Evolutionary conservation across 2,888 invertebrate genomes (phyloP).

Genomic region (Andrena camellia): DNA sequence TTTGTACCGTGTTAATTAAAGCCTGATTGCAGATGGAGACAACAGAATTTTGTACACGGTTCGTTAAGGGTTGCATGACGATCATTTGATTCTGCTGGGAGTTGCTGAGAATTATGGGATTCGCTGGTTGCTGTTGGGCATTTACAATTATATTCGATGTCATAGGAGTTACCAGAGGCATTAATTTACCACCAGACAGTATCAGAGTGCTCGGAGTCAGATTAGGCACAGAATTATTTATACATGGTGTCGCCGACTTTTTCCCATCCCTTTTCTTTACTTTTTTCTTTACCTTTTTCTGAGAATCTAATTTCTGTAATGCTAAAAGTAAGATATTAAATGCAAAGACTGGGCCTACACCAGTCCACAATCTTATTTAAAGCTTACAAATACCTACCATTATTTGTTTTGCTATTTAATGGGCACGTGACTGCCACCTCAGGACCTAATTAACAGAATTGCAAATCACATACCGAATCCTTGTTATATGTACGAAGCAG

Average conservation of each 20-base stretch:
- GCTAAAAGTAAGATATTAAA: conserved; percentile 52
- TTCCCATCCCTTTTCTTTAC: conserved; percentile 66
- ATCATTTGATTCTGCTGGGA: conserved; percentile 83
- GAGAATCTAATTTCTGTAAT: conserved; percentile 67
- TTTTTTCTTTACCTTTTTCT: conserved; percentile 78
- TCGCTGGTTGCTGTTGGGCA: conserved; percentile 76
- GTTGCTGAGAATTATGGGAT: conserved; percentile 81
- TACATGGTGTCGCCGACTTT: conserved; percentile 52
- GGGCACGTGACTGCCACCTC: conserved; percentile 12
- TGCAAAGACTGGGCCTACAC: not conserved
- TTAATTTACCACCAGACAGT: conserved; percentile 81
- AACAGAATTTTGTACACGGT: conserved; percentile 78
- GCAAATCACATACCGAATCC: not conserved
- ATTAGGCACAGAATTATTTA: conserved; percentile 71
- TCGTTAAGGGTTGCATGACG: conserved; percentile 82
- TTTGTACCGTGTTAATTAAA: conserved; percentile 79
- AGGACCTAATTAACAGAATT: conserved; percentile 47
- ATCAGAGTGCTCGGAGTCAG: conserved; percentile 81
- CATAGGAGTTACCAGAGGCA: conserved; percentile 83
- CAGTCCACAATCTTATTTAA: not conserved
- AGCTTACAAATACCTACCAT: conserved; percentile 38
- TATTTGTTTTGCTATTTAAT: conserved; percentile 44
- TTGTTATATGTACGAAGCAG: not conserved
- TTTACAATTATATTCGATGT: conserved; percentile 83
- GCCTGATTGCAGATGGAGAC: conserved; percentile 80